phyloP scores from a whole-genome alignment of 1,140 invertebrate species.

The Aphelenchoides avenae region DNA sequence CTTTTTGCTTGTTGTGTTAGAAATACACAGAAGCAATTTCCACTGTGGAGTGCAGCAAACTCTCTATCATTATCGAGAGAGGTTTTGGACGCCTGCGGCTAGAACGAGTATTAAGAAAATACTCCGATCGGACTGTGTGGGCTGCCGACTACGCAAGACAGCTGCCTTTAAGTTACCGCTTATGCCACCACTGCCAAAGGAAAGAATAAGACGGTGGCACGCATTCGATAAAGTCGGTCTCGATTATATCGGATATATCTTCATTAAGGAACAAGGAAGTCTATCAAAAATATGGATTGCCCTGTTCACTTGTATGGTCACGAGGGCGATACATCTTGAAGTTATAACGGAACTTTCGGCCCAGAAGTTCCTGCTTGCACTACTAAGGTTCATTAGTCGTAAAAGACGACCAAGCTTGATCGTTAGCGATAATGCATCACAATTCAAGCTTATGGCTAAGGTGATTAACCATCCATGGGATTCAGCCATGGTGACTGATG shows the following conservation, averaged over 20 bases:
- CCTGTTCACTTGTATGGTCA: conserved; percentile 60
- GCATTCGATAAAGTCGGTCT: conserved; percentile 9
- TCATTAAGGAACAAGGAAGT: background rate
- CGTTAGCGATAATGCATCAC: no score
- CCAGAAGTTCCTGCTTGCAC: conserved; percentile 43
- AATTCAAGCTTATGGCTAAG: conserved; percentile 52
- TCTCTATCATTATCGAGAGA: no score
- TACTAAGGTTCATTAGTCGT: conserved; percentile 56
- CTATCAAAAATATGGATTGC: conserved; percentile 56
- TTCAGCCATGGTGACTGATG: background rate
- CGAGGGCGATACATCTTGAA: conserved; percentile 62
- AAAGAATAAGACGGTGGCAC: background rate
- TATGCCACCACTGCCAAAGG: conserved; percentile 3
- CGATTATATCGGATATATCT: background rate
- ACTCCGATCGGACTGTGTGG: background rate
- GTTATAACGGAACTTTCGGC: conserved; percentile 52
- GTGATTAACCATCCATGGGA: conserved; percentile 32
- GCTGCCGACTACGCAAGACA: background rate
- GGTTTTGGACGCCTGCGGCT: no score
- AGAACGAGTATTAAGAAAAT: no score
- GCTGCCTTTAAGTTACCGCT: background rate
- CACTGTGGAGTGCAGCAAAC: no score
- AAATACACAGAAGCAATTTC: no score
- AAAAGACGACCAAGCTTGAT: no score
- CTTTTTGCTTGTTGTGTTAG: no score